Evolutionary conservation across 2,113 vertebrate species (phyloP), one percentile per base, ranked within the genome.

Genomic region (Tamias sibiricus): DNA sequence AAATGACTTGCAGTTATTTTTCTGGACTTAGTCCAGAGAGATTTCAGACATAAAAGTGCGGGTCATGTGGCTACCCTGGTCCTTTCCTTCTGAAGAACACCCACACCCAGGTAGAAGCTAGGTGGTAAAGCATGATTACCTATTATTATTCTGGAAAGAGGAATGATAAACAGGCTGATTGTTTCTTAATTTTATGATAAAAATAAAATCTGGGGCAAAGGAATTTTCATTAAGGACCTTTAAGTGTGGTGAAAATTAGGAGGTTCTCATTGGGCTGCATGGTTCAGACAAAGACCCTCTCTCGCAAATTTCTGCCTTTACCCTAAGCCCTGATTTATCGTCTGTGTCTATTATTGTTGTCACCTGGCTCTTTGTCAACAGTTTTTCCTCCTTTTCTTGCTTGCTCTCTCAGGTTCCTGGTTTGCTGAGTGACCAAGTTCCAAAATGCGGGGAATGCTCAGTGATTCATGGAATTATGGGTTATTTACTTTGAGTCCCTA

Each of bases 1-100:
- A 79, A 83, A 88, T 79, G 47, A 76, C 64, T 64, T 26, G 37
- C 57, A n/a, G 59, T 92, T 94, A 91, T 91, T 94, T 95, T 84
- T 77, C 68, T 95, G 95, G 71, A 95, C 75, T 95, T 90, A 54
- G 72, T 92, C 80, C 80, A 59, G 69, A 87, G 69, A 80, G 91
- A 95, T 95, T 94, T 91, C 75, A 64, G 83, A 90, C 71, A 28
- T 59, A 57, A 68, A 89, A 64, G 87, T 30, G 0, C 12, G 24
- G 47, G 76, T 68, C 92, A 89, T 9, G 49, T n/a, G 80, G 42
- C 42, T 87, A 4, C 44, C 42, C 30, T 87, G 71, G 57, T 68
- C 28, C 49, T 47, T 84, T 57, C 69, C 19, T 71, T 85, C 32
- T n/a, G n/a, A 82, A 26, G 75, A 74, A 6, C 14, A 11, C 22